Conservation (phyloP, 1,140 invertebrate genomes). For the Drosophila ambigua region DNA sequence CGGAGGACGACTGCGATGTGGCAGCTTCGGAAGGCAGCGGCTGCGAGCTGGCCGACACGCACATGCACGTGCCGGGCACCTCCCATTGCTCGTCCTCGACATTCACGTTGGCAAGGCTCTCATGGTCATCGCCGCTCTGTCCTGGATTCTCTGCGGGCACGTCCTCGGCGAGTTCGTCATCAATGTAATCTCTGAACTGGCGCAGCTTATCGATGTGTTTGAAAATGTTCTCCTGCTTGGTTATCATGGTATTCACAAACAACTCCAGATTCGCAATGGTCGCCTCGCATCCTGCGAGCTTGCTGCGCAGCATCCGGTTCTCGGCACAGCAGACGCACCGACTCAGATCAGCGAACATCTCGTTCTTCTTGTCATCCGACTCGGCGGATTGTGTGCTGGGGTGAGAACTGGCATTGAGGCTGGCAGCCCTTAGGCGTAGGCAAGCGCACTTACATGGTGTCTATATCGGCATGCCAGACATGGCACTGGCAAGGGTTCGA, state of each 20-base stretch:
- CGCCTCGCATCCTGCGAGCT: conserved; percentile 49
- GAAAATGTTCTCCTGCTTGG: conserved; percentile 58
- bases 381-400: conserved; percentile 30
- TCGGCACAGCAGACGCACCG: conserved; percentile 55
- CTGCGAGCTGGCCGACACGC: neutral
- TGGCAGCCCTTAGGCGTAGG: too few species aligned
- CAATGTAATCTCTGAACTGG: neutral
- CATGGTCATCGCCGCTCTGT: conserved; percentile 2
- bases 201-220: conserved; percentile 54
- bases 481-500: conserved; percentile 36
- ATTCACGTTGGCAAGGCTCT: neutral
- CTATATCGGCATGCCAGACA: conserved; percentile 1
- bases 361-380: conserved; percentile 53
- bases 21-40: neutral
- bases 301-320: conserved; percentile 61
- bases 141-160: too few species aligned
- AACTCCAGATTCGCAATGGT: conserved; percentile 54
- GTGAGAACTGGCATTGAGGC: too few species aligned
- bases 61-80: too few species aligned
- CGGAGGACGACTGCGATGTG: neutral
- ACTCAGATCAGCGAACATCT: conserved; percentile 51
- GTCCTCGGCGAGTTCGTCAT: neutral
- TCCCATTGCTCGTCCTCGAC: too few species aligned
- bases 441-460: conserved; percentile 33
- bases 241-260: conserved; percentile 53